phyloP scores from a whole-genome alignment of 2,797 vertebrate species.

The Onychomys torridus region DNA sequence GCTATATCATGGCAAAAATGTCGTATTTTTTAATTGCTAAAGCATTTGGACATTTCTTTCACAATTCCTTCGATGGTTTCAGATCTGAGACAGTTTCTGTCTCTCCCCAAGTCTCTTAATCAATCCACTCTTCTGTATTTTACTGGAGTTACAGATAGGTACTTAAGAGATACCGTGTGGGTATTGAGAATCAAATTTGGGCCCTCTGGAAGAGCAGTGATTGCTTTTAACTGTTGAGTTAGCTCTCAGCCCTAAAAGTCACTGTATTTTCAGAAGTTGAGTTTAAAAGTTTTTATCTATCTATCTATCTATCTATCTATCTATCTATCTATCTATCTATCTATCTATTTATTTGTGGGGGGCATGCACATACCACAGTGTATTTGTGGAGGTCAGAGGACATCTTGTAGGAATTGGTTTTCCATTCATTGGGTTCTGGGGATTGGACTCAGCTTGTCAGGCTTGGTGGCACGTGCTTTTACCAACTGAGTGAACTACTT shows the following conservation, averaged over 20 bases:
- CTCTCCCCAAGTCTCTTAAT: conserved; percentile 13
- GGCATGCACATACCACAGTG: background rate
- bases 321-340: no score
- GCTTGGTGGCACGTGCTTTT: background rate
- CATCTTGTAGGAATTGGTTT: background rate
- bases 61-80: background rate
- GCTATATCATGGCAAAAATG: background rate
- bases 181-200: background rate
- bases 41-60: background rate
- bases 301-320: background rate
- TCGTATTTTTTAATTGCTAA: background rate
- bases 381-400: background rate
- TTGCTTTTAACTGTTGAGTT: background rate
- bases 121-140: background rate
- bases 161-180: background rate
- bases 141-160: background rate
- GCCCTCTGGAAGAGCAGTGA: background rate
- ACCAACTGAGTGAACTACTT: background rate
- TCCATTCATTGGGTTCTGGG: background rate
- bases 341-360: background rate
- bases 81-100: background rate
- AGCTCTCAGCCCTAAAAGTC: background rate
- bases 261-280: background rate
- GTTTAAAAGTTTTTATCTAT: background rate
- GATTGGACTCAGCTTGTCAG: background rate